Evolutionary conservation across 2,797 vertebrate genomes (phyloP), one percentile per base, ranked within the genome.

Genomic region (Perodicticus potto): DNA sequence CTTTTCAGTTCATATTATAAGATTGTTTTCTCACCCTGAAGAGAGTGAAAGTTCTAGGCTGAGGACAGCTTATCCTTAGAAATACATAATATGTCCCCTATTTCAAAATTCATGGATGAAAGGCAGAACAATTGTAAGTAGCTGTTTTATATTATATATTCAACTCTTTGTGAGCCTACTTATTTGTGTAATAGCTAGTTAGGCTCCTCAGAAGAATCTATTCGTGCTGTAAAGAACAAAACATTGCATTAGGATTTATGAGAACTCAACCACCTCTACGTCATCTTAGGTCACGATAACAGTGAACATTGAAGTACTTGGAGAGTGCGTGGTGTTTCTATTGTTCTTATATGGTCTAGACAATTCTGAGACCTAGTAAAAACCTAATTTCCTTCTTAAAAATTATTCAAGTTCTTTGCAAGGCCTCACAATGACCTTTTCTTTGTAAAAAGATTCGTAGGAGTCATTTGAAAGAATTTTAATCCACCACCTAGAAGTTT

Each of bases 21-120:
- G 20, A 34, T 40, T 37, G 10, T 40, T 65, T 95, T 55, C 67
- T 85, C 69, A 77, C 1, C 10, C 5, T 37, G 49, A 82, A 86
- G 69, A 93, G 43, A 86, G 29, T 89, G n/a, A 57, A 87, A 40
- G 1, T 78, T 95, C 25, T 55, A 87, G 1, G 4, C 78, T 70
- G 49, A 92, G 37, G 37, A 74, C 4, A 9, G 1, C 10, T n/a
- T 78, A 1, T 53, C 23, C 89, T 19, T 80, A 63, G 16, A 40
- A 8, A 82, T 2, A 61, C 19, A n/a, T 55, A 74, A 74, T 86
- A 20, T 89, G 7, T 85, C 70, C 4, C 22, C 2, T 55, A 40
- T 78, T 69, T 97, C 25, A 80, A 72, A 67, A 91, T 67, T 34
- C 7, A 67, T 67, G 7, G 23, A 13, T 78, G 22, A 92, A 94